phyloP scores from a whole-genome alignment of 2,888 invertebrate genomes.

The Podotricha telesiphe region DNA sequence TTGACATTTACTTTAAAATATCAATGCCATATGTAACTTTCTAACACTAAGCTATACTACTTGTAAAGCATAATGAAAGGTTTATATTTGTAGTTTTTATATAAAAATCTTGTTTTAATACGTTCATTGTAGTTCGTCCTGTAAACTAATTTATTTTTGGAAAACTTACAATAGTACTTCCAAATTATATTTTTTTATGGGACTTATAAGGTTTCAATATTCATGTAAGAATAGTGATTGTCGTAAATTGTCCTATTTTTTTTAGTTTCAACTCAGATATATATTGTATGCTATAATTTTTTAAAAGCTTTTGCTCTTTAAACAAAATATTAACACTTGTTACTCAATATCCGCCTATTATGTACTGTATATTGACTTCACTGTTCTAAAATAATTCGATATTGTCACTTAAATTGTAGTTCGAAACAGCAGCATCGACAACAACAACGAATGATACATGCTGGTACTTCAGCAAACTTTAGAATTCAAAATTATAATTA shows the following conservation, averaged over 20 bases:
- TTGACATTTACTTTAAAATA: conserved; percentile 10
- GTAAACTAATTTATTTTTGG: too few species aligned
- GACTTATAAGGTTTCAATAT: too few species aligned
- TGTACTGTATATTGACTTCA: neutral
- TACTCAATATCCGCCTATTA: neutral
- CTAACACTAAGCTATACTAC: neutral
- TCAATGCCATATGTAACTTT: neutral
- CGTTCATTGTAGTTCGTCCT: too few species aligned
- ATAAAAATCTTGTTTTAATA: too few species aligned
- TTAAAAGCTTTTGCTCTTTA: neutral
- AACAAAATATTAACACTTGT: neutral
- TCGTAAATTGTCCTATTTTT: too few species aligned
- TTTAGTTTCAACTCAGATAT: too few species aligned
- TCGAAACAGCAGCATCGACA: neutral
- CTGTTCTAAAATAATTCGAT: neutral
- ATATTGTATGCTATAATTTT: too few species aligned
- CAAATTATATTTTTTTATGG: too few species aligned
- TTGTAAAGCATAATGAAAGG: neutral
- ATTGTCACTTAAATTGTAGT: neutral
- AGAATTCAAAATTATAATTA: neutral
- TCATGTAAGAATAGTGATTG: too few species aligned
- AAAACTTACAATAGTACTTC: too few species aligned
- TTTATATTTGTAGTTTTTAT: too few species aligned
- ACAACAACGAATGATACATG: neutral
- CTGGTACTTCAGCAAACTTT: neutral